phyloP scores from a whole-genome alignment of 2,797 vertebrate species.

The Periophthalmus magnuspinnatus region DNA sequence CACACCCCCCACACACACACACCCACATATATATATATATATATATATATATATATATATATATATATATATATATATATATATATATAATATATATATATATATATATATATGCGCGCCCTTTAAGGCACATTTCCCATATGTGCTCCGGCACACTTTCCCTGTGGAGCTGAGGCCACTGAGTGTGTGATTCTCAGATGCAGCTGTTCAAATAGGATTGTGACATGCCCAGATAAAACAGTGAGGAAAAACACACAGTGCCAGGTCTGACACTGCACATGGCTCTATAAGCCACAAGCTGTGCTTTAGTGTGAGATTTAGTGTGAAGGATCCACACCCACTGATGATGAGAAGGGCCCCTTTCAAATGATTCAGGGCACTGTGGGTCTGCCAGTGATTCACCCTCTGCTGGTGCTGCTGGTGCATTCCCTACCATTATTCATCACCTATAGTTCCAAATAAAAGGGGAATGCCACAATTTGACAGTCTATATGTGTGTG shows the following conservation, averaged over 20 bases:
- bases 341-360: constrained; percentile 46
- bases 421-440: constrained; percentile 17
- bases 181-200: constrained; percentile 64
- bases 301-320: constrained; percentile 6
- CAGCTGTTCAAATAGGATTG: constrained; percentile 78
- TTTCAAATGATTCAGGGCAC: constrained; percentile 60
- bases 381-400: constrained; percentile 65
- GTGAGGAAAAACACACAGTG: constrained; percentile 58
- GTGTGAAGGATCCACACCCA: constrained; percentile 33
- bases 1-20: no score
- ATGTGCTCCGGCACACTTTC: constrained; percentile 22
- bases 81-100: no score
- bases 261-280: constrained; percentile 13
- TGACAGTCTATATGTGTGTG: constrained; percentile 18
- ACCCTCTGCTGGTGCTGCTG: constrained; percentile 41
- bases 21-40: no score
- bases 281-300: constrained; percentile 21
- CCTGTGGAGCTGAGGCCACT: constrained; percentile 36
- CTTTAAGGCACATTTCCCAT: background rate
- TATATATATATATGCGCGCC: no score
- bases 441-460: constrained; percentile 25
- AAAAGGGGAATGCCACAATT: constrained; percentile 41
- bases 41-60: no score
- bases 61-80: no score
- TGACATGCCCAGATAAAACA: constrained; percentile 57